These are phyloP conservation scores for Sesamia inferens DNA, from an alignment of 2,888 invertebrate genomes.

Conservation along the genomic window DNA sequence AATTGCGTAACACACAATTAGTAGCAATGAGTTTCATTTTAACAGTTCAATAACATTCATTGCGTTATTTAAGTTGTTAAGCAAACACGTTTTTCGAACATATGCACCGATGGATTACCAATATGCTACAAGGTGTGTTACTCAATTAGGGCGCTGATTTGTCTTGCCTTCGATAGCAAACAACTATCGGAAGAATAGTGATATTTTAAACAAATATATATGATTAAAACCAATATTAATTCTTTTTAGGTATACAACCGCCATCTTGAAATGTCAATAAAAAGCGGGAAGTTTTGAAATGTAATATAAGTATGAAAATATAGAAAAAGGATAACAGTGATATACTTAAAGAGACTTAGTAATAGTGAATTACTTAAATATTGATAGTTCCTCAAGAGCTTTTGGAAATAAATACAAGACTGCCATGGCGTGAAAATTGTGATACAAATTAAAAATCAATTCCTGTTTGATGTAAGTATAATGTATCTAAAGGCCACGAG, in stretches of 20 bases:
- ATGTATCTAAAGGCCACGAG: not conserved
- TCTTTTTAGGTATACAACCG: not conserved
- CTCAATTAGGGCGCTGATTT: no score
- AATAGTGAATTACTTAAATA: slow-evolving; percentile 28
- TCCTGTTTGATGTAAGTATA: slow-evolving; percentile 20
- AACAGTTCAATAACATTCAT: no score
- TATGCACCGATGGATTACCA: no score
- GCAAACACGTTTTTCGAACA: no score
- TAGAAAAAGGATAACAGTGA: slow-evolving; percentile 17
- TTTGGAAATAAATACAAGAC: slow-evolving; percentile 17
- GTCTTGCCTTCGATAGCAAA: no score
- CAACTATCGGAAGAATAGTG: no score
- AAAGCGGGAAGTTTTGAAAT: slow-evolving; percentile 12
- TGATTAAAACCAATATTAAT: no score
- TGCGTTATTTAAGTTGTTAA: no score
- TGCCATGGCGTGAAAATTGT: slow-evolving; percentile 8
- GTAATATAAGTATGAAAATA: not conserved
- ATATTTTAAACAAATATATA: no score
- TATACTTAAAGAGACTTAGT: slow-evolving; percentile 30
- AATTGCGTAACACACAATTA: no score
- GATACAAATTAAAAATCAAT: slow-evolving; percentile 36
- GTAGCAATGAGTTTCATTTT: no score
- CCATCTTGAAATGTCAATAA: slow-evolving; percentile 46
- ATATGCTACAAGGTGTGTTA: no score
- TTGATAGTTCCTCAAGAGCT: slow-evolving; percentile 16